A percentile compares a stretch with the other conserved stretches of the same genome.
phyloP scores from a whole-genome alignment of 2,113 vertebrate species.

The Sinosuthora webbiana region DNA sequence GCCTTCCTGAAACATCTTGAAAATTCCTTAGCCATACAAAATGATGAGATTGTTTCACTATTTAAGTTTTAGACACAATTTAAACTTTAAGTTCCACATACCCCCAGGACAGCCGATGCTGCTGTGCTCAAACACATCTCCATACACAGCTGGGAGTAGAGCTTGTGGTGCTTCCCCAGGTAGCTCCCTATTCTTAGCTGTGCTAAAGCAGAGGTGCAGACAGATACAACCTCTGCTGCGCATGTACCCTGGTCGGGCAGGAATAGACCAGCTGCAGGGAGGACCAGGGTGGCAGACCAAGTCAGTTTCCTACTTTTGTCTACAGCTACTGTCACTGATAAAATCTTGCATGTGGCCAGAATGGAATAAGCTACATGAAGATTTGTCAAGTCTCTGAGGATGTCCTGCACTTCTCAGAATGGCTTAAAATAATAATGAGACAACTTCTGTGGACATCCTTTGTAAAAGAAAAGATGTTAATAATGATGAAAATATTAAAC shows the following conservation, averaged over 20 bases:
- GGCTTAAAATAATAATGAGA: too few relatives aligned
- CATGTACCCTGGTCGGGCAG: not conserved
- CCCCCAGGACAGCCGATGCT: not conserved
- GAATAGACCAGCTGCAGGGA: not conserved
- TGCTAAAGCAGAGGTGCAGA: not conserved
- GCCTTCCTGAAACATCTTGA: not conserved
- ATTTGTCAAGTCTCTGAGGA: too few relatives aligned
- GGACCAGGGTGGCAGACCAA: not conserved
- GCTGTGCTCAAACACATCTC: not conserved
- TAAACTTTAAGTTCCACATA: not conserved
- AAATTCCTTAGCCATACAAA: not conserved
- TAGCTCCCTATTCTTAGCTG: not conserved
- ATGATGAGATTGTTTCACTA: not conserved
- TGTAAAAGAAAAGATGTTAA: too few relatives aligned
- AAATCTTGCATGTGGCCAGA: too few relatives aligned
- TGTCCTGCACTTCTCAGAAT: too few relatives aligned
- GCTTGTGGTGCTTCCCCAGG: not conserved
- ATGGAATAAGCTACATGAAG: too few relatives aligned
- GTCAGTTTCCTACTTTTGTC: not conserved
- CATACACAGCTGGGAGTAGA: not conserved
- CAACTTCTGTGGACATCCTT: too few relatives aligned
- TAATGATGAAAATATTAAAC: too few relatives aligned
- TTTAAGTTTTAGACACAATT: not conserved
- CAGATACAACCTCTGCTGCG: too few relatives aligned
- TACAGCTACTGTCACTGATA: too few relatives aligned